phyloP scores from a whole-genome alignment of 2,113 vertebrate species.

The Athene cunicularia region DNA sequence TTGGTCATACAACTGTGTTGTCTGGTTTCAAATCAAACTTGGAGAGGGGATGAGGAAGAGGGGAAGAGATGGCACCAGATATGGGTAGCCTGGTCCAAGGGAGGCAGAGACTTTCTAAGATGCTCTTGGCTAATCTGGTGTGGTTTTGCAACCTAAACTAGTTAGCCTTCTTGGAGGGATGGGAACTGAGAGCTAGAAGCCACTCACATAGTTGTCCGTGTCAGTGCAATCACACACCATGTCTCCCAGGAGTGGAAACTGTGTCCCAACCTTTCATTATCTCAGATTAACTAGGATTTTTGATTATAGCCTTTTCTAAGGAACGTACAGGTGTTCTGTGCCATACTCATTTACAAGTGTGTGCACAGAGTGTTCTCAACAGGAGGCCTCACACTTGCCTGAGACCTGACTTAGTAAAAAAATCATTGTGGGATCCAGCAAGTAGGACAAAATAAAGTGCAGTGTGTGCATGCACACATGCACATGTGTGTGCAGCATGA shows the following conservation, averaged over 20 bases:
- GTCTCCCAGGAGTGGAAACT: background rate
- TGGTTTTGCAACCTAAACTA: background rate
- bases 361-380: background rate
- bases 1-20: background rate
- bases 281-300: background rate
- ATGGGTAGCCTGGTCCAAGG: background rate
- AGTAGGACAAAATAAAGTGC: background rate
- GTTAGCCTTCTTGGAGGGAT: background rate
- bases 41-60: background rate
- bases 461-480: fast-evolving
- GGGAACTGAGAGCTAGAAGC: background rate
- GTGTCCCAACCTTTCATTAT: fast-evolving
- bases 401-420: background rate
- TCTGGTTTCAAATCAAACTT: background rate
- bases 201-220: fast-evolving
- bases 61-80: background rate
- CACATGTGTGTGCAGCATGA: background rate
- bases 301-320: background rate
- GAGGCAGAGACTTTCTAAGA: background rate
- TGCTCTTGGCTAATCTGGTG: background rate
- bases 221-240: background rate
- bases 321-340: background rate
- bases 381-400: background rate
- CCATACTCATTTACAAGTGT: background rate
- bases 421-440: background rate